phyloP scores from a whole-genome alignment of 2,113 vertebrate genomes.

The Todiramphus saurophagus region DNA sequence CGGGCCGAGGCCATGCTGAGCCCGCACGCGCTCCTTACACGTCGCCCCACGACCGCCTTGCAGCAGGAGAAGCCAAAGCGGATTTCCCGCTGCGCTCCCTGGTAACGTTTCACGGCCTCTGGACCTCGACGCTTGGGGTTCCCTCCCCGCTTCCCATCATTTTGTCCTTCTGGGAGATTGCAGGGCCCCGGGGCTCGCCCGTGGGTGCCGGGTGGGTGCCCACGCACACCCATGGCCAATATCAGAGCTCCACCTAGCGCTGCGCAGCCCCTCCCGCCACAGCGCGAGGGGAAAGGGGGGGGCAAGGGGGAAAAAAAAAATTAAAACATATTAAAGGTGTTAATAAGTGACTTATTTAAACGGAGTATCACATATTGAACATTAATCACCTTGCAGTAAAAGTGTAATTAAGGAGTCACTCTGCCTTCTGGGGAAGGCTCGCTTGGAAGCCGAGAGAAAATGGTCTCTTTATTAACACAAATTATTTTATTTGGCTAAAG shows the following conservation, averaged over 20 bases:
- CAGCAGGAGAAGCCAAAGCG: rapidly evolving
- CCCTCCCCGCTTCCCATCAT: rapidly evolving
- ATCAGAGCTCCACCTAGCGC: constrained; percentile 74
- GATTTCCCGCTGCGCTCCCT: rapidly evolving
- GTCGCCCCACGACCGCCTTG: rapidly evolving
- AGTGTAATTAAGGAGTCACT: constrained; percentile 71
- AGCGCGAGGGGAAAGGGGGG: not conserved
- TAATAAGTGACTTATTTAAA: constrained; percentile 69
- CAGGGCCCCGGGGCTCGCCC: not conserved
- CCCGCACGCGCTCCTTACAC: rapidly evolving
- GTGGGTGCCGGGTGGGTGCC: not conserved
- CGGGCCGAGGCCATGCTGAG: rapidly evolving
- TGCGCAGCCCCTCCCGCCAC: not conserved
- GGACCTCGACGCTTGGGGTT: rapidly evolving
- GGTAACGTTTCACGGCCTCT: rapidly evolving
- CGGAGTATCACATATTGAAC: constrained; percentile 70
- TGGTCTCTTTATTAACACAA: constrained; percentile 81
- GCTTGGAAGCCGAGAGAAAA: constrained; percentile 62
- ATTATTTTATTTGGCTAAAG: constrained; percentile 85
- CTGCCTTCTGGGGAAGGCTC: constrained; percentile 64
- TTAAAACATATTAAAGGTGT: constrained; percentile 67
- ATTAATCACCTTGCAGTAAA: constrained; percentile 73
- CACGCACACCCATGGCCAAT: not conserved
- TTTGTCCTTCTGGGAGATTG: not conserved
- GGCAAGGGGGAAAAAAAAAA: not conserved